Conservation (phyloP, 2,888 invertebrate species). For the Patella depressa region DNA sequence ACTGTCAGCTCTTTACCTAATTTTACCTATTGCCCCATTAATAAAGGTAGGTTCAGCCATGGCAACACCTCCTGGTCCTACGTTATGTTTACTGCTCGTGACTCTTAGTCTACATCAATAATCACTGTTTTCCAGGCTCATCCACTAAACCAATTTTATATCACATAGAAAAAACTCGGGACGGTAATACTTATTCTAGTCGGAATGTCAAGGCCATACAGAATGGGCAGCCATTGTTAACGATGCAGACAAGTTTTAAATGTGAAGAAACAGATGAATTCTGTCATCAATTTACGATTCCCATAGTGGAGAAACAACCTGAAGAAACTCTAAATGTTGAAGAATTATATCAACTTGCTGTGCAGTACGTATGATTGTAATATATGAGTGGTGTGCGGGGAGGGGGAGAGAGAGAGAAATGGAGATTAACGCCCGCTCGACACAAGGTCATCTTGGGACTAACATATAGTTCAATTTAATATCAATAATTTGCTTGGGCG, state of each 20-base stretch:
- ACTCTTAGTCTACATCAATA: neutral
- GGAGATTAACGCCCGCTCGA: no score
- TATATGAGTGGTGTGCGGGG: conserved; percentile 27
- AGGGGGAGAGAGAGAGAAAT: conserved; percentile 21
- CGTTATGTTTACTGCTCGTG: neutral
- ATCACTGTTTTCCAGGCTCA: conserved; percentile 45
- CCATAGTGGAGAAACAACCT: conserved; percentile 66
- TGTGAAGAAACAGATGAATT: conserved; percentile 60
- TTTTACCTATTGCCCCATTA: no score
- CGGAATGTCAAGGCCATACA: conserved; percentile 71
- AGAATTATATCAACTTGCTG: conserved; percentile 45
- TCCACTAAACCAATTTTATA: conserved; percentile 68
- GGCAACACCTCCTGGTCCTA: neutral
- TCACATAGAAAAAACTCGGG: conserved; percentile 70
- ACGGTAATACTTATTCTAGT: conserved; percentile 70
- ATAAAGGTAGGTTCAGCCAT: neutral
- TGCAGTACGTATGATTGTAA: conserved; percentile 32
- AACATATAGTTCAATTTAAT: no score
- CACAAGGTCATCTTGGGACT: no score
- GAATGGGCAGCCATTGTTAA: conserved; percentile 70
- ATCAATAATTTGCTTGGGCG: no score
- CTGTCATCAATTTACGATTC: conserved; percentile 69
- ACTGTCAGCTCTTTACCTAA: no score
- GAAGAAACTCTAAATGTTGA: conserved; percentile 56
- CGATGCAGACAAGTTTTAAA: conserved; percentile 68